Evolutionary conservation across 1,140 invertebrate genomes (phyloP), one percentile per base, ranked within the genome.

Genomic region (Lepidurus packardi): DNA sequence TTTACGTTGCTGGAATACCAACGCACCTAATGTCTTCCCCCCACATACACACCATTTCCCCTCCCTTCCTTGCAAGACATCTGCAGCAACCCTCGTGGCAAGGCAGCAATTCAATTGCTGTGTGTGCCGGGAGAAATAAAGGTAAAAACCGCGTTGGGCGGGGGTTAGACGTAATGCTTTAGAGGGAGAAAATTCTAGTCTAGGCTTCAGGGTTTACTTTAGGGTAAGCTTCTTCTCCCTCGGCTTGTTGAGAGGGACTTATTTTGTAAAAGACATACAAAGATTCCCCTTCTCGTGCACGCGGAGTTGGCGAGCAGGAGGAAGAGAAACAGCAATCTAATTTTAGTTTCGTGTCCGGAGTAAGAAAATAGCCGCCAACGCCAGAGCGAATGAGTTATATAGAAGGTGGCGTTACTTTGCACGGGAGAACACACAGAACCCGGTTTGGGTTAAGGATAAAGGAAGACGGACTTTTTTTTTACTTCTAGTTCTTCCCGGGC

Each of bases 291-390:
- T 34, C 34, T 34, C 34, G 34, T 34, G 34, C 34, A 34, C 2
- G 34, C 2, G 34, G 34, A 3, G 47, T 13, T 65, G n/a, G 13
- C 8, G 6, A 6, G 47, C 47, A 7, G 8, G 13, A 13, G 9
- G 13, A 65, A 16, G 13, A 65, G 13, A 16, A 65, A 65, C 8
- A 16, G 13, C 16, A 65, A 65, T 65, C 53, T 65, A 65, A 65
- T 65, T 65, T 65, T 65, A 65, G 53, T 21, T 65, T 65, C 53
- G 53, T 65, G 53, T 65, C 53, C 53, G 16, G 53, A n/a, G 53
- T 65, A 65, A 65, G 53, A 65, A 65, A 65, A 65, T 65, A 65
- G 53, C 53, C 6, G 53, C 21, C 53, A 16, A 21, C 13, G 53
- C 3, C 34, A 65, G 21, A 65, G 21, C 53, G 53, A 65, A 65